Evolutionary conservation across 2,113 vertebrate genomes (phyloP), one percentile per base, ranked within the genome.

Genomic region (Rynchops niger): DNA sequence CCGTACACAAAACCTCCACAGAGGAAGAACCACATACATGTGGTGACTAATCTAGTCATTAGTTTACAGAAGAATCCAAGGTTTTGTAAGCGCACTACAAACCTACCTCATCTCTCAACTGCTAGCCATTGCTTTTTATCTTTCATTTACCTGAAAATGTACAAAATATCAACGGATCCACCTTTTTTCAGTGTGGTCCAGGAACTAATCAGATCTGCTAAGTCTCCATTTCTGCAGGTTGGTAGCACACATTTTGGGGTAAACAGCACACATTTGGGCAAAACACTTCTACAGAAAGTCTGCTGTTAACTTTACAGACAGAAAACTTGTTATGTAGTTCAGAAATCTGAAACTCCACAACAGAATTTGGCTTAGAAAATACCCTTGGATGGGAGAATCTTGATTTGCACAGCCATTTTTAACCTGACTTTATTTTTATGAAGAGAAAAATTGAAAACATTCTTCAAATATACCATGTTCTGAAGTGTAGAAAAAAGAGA

Each of bases 61-160:
- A 56, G 30, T 84, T 95, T 65, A 90, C 49, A 88, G 59, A 88
- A 70, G 71, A 83, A 90, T 34, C n/a, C 76, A 50, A 76, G 93
- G 17, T 72, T 88, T 76, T 95, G 50, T 43, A 92, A 76, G 62
- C 67, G 74, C 61, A 10, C 34, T 78, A 82, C 61, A 97, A 91
- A 96, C 93, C 74, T 91, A 88, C 66, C 82, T 61, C 94, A 58
- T 13, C 32, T 69, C 62, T 58, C 91, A 65, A 94, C 84, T 83
- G 30, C 62, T 89, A 95, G 86, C 83, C 88, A 88, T 59, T 81
- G 73, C 79, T 96, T 96, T 91, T 84, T 30, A 53, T 91, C 86
- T 96, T 95, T 96, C 53, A 29, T 93, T 96, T 90, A 94, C 21
- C 71, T 93, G 58, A 38, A 97, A 95, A 96, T 58, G 21, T 16